These are phyloP conservation scores for Falcaria lacertinaria DNA, from an alignment of 2,888 invertebrate species.

Conservation along the genomic window DNA sequence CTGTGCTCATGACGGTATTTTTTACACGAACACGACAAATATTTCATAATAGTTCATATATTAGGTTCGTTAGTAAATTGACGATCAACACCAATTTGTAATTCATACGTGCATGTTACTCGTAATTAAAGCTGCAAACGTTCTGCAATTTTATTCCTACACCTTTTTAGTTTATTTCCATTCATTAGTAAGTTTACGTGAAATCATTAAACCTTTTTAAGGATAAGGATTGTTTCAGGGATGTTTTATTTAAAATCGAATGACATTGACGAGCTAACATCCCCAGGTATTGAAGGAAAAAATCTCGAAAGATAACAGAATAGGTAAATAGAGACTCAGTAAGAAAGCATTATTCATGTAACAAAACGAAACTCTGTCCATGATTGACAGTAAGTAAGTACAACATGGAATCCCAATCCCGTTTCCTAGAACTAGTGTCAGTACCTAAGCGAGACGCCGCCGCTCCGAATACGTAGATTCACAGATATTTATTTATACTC, in stretches of 20 bases:
- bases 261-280: too few species aligned
- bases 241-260: too few species aligned
- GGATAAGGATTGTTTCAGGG: too few species aligned
- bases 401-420: slow-evolving; percentile 7
- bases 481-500: slow-evolving; percentile 58
- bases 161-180: too few species aligned
- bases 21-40: slow-evolving; percentile 41
- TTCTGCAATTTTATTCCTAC: neutral
- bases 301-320: neutral
- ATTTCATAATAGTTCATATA: slow-evolving; percentile 41
- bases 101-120: neutral
- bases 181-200: too few species aligned
- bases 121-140: neutral
- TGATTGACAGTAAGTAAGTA: slow-evolving; percentile 9
- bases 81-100: neutral
- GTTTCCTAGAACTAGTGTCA: slow-evolving; percentile 13
- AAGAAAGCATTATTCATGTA: neutral
- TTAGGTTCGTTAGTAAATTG: neutral
- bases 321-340: neutral
- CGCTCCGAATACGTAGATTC: slow-evolving; percentile 31
- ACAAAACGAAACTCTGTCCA: neutral
- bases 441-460: slow-evolving; percentile 2
- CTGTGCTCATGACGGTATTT: slow-evolving; percentile 49
- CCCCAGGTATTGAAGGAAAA: too few species aligned
- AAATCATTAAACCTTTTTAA: too few species aligned